phyloP scores from a whole-genome alignment of 2,797 vertebrate species.

The Neostethus bicornis region DNA sequence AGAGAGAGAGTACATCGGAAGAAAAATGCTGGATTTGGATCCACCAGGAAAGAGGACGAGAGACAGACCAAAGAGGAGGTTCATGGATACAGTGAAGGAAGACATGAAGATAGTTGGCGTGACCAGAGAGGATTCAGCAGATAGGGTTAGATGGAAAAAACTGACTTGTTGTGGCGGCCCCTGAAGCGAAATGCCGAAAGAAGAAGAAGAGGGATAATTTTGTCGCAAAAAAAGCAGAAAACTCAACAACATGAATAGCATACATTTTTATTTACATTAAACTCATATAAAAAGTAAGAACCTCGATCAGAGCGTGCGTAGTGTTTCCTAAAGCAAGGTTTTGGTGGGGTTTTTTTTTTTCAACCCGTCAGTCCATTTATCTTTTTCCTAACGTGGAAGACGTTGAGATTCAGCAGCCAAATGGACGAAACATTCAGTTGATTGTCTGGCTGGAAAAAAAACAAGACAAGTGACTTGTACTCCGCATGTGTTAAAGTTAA shows the following conservation, averaged over 20 bases:
- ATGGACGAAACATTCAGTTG: slow-evolving; percentile 58
- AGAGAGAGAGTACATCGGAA: too few relatives aligned
- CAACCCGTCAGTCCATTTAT: slow-evolving; percentile 34
- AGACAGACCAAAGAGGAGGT: too few relatives aligned
- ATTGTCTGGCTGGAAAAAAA: slow-evolving; percentile 68
- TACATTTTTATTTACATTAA: slow-evolving; percentile 82
- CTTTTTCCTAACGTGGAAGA: slow-evolving; percentile 54
- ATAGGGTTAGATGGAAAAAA: too few relatives aligned
- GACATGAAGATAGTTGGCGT: too few relatives aligned
- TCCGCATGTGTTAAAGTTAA: slow-evolving; percentile 37
- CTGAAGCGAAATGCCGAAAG: too few relatives aligned
- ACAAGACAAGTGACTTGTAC: slow-evolving; percentile 50
- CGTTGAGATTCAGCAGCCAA: slow-evolving; percentile 46
- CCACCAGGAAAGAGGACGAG: too few relatives aligned
- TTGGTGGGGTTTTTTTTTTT: slow-evolving; percentile 14
- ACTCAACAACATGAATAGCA: slow-evolving; percentile 29
- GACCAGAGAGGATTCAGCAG: too few relatives aligned
- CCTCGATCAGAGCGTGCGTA: slow-evolving; percentile 69
- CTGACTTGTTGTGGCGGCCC: too few relatives aligned
- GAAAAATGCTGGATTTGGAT: too few relatives aligned
- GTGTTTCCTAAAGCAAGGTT: slow-evolving; percentile 61
- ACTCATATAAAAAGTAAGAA: slow-evolving; percentile 77
- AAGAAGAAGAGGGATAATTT: not conserved
- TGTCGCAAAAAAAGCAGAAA: not conserved
- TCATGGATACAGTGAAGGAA: too few relatives aligned